These are phyloP conservation scores for Conger conger DNA, from an alignment of 2,113 vertebrate species.

Conservation along the genomic window DNA sequence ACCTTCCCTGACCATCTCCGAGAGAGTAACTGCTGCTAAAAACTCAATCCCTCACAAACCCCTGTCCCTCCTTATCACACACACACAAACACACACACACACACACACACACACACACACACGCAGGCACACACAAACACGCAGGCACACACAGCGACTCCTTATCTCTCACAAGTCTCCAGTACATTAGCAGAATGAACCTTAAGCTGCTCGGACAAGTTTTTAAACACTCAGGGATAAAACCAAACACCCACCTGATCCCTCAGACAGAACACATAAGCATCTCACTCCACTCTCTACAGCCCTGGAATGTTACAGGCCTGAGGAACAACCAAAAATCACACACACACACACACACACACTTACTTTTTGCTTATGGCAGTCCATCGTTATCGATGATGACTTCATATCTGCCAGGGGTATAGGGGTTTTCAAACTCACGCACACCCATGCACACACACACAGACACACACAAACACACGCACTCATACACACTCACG, in stretches of 20 bases:
- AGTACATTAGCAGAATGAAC: background rate
- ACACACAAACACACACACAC: background rate
- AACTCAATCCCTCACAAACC: background rate
- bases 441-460: background rate
- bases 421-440: too few species aligned
- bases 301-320: background rate
- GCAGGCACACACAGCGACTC: background rate
- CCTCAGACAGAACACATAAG: background rate
- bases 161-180: conserved; percentile 7
- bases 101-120: background rate
- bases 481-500: background rate
- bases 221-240: conserved; percentile 11
- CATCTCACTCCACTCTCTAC: background rate
- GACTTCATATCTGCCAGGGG: too few species aligned
- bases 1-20: background rate
- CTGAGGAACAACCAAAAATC: background rate
- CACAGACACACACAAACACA: background rate
- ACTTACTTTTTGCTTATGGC: too few species aligned
- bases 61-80: too few species aligned
- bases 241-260: background rate
- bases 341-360: background rate
- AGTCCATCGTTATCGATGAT: too few species aligned
- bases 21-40: background rate
- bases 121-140: background rate
- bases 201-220: background rate